phyloP scores from a whole-genome alignment of 2,797 vertebrate genomes.

The Microchirus variegatus region DNA sequence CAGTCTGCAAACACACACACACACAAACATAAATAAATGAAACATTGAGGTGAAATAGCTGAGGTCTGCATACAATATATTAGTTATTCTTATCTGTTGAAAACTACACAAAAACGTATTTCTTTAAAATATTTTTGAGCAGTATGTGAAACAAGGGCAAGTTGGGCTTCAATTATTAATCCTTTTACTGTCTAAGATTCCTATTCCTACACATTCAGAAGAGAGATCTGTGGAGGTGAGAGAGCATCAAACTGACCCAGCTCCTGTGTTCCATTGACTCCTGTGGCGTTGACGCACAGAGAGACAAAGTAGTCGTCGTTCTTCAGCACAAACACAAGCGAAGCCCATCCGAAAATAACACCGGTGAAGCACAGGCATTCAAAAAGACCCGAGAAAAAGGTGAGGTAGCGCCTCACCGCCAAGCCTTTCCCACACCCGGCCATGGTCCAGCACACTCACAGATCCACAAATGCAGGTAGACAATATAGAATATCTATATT shows the following conservation, averaged over 20 bases:
- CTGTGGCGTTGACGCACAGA: constrained; percentile 78
- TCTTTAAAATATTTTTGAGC: not conserved
- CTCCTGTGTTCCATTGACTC: constrained; percentile 44
- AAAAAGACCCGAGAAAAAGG: constrained; percentile 85
- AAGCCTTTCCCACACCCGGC: constrained; percentile 34
- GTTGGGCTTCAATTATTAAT: too few relatives aligned
- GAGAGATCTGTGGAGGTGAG: not conserved
- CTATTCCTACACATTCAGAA: too few relatives aligned
- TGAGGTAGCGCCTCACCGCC: constrained; percentile 73
- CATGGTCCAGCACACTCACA: constrained; percentile 58
- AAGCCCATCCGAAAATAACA: constrained; percentile 90
- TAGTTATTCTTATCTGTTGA: too few relatives aligned
- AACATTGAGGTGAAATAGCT: too few relatives aligned
- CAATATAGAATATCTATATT: not conserved
- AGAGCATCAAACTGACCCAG: constrained; percentile 57
- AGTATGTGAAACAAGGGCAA: not conserved
- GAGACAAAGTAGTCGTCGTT: constrained; percentile 83
- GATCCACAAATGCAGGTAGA: not conserved
- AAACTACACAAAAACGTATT: too few relatives aligned
- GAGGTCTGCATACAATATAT: too few relatives aligned
- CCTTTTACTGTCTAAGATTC: too few relatives aligned
- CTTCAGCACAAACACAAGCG: constrained; percentile 91
- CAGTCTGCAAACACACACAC: constrained; percentile 70
- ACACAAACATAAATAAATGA: too few relatives aligned
- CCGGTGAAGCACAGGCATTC: constrained; percentile 92